A percentile compares a stretch with the other conserved stretches of the same genome.
phyloP scores from a whole-genome alignment of 2,888 invertebrate genomes.

The Scaptodrosophila latifasciaeformis region DNA sequence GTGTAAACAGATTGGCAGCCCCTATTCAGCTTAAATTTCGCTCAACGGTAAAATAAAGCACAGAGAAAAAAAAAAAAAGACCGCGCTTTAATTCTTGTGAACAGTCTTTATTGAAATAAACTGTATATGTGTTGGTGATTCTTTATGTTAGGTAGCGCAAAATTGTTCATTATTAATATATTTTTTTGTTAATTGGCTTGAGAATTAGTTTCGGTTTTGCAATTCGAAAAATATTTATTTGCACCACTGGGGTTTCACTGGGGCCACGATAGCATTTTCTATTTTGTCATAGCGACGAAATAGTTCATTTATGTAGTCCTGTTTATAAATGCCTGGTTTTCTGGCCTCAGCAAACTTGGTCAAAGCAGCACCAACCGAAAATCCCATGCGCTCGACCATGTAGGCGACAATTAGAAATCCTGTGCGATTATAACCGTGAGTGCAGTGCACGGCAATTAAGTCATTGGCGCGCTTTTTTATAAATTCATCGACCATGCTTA shows the following conservation, averaged over 20 bases:
- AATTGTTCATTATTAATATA: too few relatives aligned
- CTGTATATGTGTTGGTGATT: conserved; percentile 1
- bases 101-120: neutral
- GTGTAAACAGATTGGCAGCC: too few relatives aligned
- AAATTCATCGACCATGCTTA: conserved; percentile 85
- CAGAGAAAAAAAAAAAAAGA: too few relatives aligned
- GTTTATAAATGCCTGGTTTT: conserved; percentile 96
- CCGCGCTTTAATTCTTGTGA: too few relatives aligned
- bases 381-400: conserved; percentile 88
- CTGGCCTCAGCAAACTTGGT: conserved; percentile 82
- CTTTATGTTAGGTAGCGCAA: too few relatives aligned
- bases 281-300: conserved; percentile 86
- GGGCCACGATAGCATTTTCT: conserved; percentile 82
- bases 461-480: conserved; percentile 86
- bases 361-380: conserved; percentile 88
- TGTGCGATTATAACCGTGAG: conserved; percentile 98
- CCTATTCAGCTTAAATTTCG: too few relatives aligned
- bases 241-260: conserved; percentile 90
- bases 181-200: too few relatives aligned
- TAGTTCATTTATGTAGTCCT: conserved; percentile 91
- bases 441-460: conserved; percentile 86
- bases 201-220: too few relatives aligned
- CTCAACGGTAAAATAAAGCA: too few relatives aligned
- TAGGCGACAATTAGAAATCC: conserved; percentile 95
- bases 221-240: conserved; percentile 2